Conservation (phyloP, 2,113 vertebrate genomes). For the Dicrurus megarhynchus region DNA sequence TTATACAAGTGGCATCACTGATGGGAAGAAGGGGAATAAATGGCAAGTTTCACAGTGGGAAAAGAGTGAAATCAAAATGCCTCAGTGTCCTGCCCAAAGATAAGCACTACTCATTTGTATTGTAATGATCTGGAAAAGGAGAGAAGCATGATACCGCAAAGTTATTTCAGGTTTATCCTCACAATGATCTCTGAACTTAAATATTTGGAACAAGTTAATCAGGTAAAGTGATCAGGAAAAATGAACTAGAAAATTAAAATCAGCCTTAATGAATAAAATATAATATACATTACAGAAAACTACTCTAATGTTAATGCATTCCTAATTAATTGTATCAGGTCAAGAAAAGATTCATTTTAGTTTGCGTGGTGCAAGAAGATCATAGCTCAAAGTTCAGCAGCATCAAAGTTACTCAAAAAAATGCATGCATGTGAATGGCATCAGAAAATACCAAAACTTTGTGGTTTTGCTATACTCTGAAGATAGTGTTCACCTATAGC, state of each 20-base stretch:
- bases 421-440: background rate
- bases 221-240: slow-evolving; percentile 9
- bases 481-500: background rate
- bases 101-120: background rate
- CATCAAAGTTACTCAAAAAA: background rate
- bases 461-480: background rate
- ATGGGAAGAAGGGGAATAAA: background rate
- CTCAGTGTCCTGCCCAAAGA: background rate
- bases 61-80: background rate
- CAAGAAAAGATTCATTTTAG: background rate
- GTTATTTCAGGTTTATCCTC: slow-evolving; percentile 13
- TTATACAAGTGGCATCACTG: background rate
- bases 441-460: background rate
- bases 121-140: slow-evolving; percentile 5
- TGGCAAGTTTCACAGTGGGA: background rate
- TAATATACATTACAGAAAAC: background rate
- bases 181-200: background rate
- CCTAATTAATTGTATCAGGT: background rate
- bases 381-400: background rate
- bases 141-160: background rate
- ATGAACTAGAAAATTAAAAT: slow-evolving; percentile 19
- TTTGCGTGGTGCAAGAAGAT: background rate
- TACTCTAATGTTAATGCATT: background rate
- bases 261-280: background rate
- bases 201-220: slow-evolving; percentile 6